These are phyloP conservation scores for Drosophila nebulosa DNA, from an alignment of 1,140 invertebrate genomes.

Conservation along the genomic window DNA sequence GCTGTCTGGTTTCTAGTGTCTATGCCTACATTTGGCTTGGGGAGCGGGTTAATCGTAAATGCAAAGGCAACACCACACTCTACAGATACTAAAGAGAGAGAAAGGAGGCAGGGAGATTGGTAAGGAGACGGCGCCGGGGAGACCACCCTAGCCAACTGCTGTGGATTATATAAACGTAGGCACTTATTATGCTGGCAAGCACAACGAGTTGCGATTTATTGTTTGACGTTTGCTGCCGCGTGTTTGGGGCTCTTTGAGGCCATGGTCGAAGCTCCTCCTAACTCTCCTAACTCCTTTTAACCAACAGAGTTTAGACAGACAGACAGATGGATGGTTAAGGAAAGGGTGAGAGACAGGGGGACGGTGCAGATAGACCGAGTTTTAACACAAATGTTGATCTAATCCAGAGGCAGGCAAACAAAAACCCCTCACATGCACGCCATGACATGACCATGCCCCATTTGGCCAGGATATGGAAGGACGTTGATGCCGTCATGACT, in stretches of 20 bases:
- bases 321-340: background rate
- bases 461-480: background rate
- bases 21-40: constrained; percentile 25
- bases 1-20: constrained; percentile 68
- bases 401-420: constrained; percentile 59
- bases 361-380: constrained; percentile 13
- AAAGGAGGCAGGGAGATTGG: background rate
- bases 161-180: constrained; percentile 69
- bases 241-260: constrained; percentile 51
- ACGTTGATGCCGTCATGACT: constrained; percentile 53
- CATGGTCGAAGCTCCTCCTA: constrained; percentile 30
- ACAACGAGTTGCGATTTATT: constrained; percentile 76
- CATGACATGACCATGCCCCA: constrained; percentile 37
- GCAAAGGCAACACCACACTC: constrained; percentile 10
- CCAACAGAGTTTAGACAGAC: constrained; percentile 11
- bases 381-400: constrained; percentile 69
- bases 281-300: constrained; percentile 16
- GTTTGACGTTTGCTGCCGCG: constrained; percentile 66
- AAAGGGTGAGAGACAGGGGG: no score
- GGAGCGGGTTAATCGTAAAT: constrained; percentile 60
- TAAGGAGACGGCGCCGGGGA: background rate
- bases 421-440: constrained; percentile 56
- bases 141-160: constrained; percentile 29
- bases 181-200: constrained; percentile 78
- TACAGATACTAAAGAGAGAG: constrained; percentile 9